Conservation (phyloP, 2,113 vertebrate species). For the Ceyx margarethae region DNA sequence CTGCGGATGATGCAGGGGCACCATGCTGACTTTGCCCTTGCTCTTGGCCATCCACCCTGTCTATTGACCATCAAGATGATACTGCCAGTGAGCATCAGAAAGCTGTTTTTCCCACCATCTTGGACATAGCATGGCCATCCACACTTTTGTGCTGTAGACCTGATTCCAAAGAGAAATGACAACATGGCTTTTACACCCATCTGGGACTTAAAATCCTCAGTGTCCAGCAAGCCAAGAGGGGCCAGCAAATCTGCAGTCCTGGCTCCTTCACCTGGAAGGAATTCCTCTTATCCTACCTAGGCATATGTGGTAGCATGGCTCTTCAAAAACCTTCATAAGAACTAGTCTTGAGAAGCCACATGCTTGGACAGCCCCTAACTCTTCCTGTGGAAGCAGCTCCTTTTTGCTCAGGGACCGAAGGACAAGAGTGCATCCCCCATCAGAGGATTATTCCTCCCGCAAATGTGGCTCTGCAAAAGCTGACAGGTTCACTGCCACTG, state of each 20-base stretch:
- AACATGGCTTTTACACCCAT: background rate
- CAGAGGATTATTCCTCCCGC: constrained; percentile 55
- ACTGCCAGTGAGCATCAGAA: background rate
- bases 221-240: background rate
- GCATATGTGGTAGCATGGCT: background rate
- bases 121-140: background rate
- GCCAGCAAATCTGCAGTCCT: background rate
- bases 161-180: background rate
- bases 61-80: fast-evolving
- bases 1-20: fast-evolving
- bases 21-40: background rate
- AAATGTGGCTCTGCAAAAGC: constrained; percentile 56
- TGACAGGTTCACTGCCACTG: background rate
- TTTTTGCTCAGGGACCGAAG: background rate
- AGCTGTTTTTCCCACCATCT: background rate
- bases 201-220: background rate
- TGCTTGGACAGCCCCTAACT: background rate
- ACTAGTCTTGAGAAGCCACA: fast-evolving
- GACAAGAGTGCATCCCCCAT: background rate
- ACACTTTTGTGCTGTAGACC: background rate
- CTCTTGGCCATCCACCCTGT: background rate
- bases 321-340: background rate
- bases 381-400: background rate
- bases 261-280: background rate
- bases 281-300: background rate